A percentile compares a stretch with the other conserved stretches of the same genome.
Evolutionary conservation across 2,888 invertebrate species (phyloP).

Genomic region (Hemicrepidius hirtus): DNA sequence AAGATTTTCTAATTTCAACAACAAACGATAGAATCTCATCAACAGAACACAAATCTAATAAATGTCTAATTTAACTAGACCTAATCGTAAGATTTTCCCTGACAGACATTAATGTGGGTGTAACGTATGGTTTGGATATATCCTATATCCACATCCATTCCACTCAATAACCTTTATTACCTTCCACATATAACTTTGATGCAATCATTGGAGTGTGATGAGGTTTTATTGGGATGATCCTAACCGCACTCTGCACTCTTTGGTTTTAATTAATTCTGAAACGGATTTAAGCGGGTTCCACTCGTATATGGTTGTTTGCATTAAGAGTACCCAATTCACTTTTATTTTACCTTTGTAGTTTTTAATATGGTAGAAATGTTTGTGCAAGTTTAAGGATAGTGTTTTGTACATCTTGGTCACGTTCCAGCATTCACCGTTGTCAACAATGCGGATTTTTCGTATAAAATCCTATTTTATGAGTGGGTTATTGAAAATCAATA

Average conservation of each 20-base stretch:
- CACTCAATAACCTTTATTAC: conserved; percentile 32
- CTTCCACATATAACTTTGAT: conserved; percentile 22
- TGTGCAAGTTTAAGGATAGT: conserved; percentile 7
- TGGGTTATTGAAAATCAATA: conserved; percentile 47
- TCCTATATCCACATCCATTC: conserved; percentile 19
- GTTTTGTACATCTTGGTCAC: conserved; percentile 36
- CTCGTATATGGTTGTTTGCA: no score
- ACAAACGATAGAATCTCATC: neutral
- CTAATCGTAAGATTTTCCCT: neutral
- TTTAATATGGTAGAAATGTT: neutral
- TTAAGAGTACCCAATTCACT: no score
- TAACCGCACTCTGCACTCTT: neutral
- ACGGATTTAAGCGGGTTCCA: neutral
- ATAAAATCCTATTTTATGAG: conserved; percentile 49
- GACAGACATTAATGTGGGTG: neutral
- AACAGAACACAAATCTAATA: neutral
- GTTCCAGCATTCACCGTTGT: conserved; percentile 36
- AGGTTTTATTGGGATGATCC: conserved; percentile 7
- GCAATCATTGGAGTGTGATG: conserved; percentile 20
- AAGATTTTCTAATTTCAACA: neutral
- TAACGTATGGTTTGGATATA: conserved; percentile 26
- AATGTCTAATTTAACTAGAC: conserved; percentile 8
- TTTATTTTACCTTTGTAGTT: no score
- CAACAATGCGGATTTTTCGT: conserved; percentile 46
- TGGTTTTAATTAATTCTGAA: conserved; percentile 18